phyloP scores from a whole-genome alignment of 1,140 invertebrate species.

The Dreissena rostriformis region DNA sequence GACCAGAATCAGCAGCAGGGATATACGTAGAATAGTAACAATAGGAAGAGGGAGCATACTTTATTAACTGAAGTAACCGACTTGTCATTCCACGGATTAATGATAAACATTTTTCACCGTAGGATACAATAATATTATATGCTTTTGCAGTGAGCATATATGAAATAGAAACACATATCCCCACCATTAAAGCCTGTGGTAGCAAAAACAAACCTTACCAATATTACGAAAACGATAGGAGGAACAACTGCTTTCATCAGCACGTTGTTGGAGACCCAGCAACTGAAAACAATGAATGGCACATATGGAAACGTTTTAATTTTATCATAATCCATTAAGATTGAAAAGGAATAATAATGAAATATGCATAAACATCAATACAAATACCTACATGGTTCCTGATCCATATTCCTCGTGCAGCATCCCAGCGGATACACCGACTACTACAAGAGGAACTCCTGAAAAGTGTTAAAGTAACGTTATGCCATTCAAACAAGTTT shows the following conservation, averaged over 20 bases:
- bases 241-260: slow-evolving; percentile 71
- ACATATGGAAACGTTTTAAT: no score
- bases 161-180: background rate
- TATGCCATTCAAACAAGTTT: no score
- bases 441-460: slow-evolving; percentile 72
- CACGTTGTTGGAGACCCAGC: slow-evolving; percentile 72
- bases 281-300: slow-evolving; percentile 55
- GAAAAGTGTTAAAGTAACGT: background rate
- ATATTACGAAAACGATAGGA: slow-evolving; percentile 69
- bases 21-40: slow-evolving; percentile 7
- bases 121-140: background rate
- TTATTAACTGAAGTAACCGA: background rate
- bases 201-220: slow-evolving; percentile 59
- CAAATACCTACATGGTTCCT: background rate
- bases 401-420: slow-evolving; percentile 72
- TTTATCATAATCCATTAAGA: background rate
- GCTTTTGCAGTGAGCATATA: background rate
- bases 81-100: background rate
- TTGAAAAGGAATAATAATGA: background rate
- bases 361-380: background rate
- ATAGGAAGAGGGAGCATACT: slow-evolving; percentile 8
- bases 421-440: slow-evolving; percentile 71
- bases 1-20: no score
- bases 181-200: background rate
- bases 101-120: no score